Evolutionary conservation across 2,113 vertebrate species (phyloP), one percentile per base, ranked within the genome.

Genomic region (Alaudala cheleensis): DNA sequence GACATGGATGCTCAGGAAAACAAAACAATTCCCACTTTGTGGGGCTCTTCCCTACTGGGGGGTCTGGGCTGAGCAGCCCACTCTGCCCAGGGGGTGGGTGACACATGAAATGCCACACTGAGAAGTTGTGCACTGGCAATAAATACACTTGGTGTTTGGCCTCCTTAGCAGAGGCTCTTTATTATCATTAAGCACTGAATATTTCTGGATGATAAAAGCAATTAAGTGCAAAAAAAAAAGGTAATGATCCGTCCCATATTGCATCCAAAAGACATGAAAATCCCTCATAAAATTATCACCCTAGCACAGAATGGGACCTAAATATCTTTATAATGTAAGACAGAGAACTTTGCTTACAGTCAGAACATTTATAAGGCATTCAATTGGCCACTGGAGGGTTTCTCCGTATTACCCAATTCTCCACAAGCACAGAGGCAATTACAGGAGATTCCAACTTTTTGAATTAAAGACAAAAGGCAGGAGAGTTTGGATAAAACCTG

Each of bases 161-260:
- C 88, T 96, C 88, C 77, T 71, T n/a, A 67, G 56, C 60, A 78
- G 28, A 49, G 81, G n/a, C 49, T 85, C 82, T 95, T 93, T 95
- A 61, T 90, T 95, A 71, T 90, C 94, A 94, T 96, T 94, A 94
- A 85, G 80, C 2, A 2, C 65, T 26, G 76, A 79, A 23, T 90
- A 92, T 88, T 95, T 88, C 92, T 81, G 69, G 69, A 90, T 96
- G 82, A 94, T 96, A 95, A 93, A 96, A 94, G 90, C 90, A 94
- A 97, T 96, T 96, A 96, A 79, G 86, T 88, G 92, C 88, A 77
- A 91, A 92, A 95, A 94, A 94, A 37, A 37, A 88, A 83, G 58
- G 90, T 86, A 97, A 97, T 93, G 94, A 95, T 92, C 94, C 92
- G 14, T 95, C 81, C 92, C 56, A 26, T 74, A 93, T 71, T 78